Percentiles rank a stretch among this genome's conserved stretches.
These are phyloP conservation scores for Brachyistius frenatus DNA, from an alignment of 2,113 vertebrate species.

Conservation along the genomic window DNA sequence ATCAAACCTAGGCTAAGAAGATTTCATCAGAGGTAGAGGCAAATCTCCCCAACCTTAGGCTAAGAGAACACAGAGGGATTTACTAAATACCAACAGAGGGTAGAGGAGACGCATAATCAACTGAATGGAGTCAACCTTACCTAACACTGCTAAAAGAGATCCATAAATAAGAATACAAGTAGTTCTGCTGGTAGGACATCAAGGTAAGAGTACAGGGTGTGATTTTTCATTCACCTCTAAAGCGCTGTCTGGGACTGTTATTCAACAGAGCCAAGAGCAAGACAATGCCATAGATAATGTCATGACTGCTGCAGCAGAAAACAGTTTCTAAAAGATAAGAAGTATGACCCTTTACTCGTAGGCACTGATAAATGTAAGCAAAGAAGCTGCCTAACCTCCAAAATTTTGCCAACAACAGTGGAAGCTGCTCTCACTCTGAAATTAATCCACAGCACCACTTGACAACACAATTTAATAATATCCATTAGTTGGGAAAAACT, in stretches of 20 bases:
- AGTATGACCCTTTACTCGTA: slow-evolving; percentile 4
- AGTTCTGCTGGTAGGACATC: slow-evolving; percentile 33
- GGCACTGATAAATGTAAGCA: neutral
- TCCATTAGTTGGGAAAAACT: too few species aligned
- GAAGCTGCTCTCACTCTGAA: neutral
- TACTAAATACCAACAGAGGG: slow-evolving; percentile 55
- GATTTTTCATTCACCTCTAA: slow-evolving; percentile 46
- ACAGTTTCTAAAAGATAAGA: slow-evolving; percentile 15
- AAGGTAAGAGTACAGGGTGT: slow-evolving; percentile 11
- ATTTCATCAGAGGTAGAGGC: slow-evolving; percentile 71
- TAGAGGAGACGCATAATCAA: slow-evolving; percentile 48
- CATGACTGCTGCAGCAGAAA: slow-evolving; percentile 20
- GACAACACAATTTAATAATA: too few species aligned
- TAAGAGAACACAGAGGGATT: slow-evolving; percentile 65
- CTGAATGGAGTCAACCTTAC: slow-evolving; percentile 55
- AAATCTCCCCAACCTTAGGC: slow-evolving; percentile 73
- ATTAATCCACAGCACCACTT: too few species aligned
- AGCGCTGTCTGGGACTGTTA: slow-evolving; percentile 35
- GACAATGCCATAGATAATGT: slow-evolving; percentile 35
- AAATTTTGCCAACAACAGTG: neutral
- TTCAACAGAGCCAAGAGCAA: slow-evolving; percentile 42
- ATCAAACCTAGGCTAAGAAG: slow-evolving; percentile 72
- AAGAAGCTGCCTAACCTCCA: neutral
- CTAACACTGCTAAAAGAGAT: slow-evolving; percentile 50
- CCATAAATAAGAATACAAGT: slow-evolving; percentile 65